phyloP scores from a whole-genome alignment of 2,888 invertebrate genomes.

The Cephus rjabovi region DNA sequence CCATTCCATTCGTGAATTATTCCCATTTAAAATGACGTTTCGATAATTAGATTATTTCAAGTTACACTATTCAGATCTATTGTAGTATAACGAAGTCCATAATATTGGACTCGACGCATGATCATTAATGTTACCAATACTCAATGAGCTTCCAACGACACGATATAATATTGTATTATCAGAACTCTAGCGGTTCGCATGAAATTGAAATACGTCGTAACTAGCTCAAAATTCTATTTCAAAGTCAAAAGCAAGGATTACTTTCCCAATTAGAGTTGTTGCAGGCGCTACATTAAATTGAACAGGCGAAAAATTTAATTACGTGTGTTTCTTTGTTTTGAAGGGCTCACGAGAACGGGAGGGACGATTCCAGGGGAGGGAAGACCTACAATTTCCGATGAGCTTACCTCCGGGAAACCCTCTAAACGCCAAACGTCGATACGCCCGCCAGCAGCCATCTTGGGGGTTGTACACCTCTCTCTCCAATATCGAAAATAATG shows the following conservation, averaged over 20 bases:
- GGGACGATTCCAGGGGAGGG: constrained; percentile 62
- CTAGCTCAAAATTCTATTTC: neutral
- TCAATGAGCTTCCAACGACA: neutral
- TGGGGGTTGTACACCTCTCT: constrained; percentile 58
- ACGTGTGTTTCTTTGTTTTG: constrained; percentile 63
- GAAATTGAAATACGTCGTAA: neutral
- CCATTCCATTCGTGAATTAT: neutral
- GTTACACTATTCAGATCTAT: neutral
- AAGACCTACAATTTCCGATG: constrained; percentile 66
- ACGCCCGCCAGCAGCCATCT: constrained; percentile 62
- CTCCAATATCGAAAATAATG: constrained; percentile 48
- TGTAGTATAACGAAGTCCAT: neutral
- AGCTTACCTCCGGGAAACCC: constrained; percentile 66
- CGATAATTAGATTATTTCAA: neutral
- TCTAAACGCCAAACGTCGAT: constrained; percentile 66
- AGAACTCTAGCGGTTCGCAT: neutral
- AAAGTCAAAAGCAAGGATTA: neutral
- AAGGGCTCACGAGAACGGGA: constrained; percentile 39
- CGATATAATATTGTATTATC: neutral
- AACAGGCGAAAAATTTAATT: constrained; percentile 57
- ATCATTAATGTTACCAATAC: neutral
- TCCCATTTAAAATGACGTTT: neutral
- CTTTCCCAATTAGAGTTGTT: neutral
- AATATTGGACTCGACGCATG: neutral
- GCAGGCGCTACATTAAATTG: constrained; percentile 42